These are phyloP conservation scores for Drosophila infuscata DNA, from an alignment of 2,888 invertebrate genomes.

Conservation along the genomic window DNA sequence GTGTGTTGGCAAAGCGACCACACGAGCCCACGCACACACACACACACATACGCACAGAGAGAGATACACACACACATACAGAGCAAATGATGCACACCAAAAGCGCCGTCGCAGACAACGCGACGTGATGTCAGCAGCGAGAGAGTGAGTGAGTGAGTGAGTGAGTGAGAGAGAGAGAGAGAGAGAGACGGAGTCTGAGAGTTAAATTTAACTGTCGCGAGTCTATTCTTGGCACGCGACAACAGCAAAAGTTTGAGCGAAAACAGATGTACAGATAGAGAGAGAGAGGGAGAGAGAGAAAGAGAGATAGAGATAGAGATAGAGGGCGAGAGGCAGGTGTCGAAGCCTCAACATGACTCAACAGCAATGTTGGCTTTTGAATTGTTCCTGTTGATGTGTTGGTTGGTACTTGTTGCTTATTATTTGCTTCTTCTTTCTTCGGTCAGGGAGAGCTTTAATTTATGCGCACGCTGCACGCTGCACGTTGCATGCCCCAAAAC, in stretches of 20 bases:
- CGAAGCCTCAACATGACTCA: conserved; percentile 23
- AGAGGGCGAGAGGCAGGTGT: background rate
- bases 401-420: background rate
- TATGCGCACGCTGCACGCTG: conserved; percentile 44
- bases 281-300: background rate
- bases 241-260: conserved; percentile 1
- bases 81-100: background rate
- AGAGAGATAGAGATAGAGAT: background rate
- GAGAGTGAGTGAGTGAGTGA: background rate
- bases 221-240: conserved; percentile 4
- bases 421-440: conserved; percentile 26
- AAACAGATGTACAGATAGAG: background rate
- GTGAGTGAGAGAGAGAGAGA: background rate
- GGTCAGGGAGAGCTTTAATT: conserved; percentile 43
- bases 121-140: background rate
- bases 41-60: conserved; percentile 3
- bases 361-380: conserved; percentile 2
- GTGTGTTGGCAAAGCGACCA: conserved; percentile 36
- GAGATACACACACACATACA: background rate
- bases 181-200: conserved; percentile 6
- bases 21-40: conserved; percentile 12
- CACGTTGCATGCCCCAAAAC: conserved; percentile 63
- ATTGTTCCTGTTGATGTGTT: background rate
- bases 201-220: background rate
- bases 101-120: conserved; percentile 17